Evolutionary conservation across 2,797 vertebrate genomes (phyloP).

Genomic region (Lepilemur septentrionalis): DNA sequence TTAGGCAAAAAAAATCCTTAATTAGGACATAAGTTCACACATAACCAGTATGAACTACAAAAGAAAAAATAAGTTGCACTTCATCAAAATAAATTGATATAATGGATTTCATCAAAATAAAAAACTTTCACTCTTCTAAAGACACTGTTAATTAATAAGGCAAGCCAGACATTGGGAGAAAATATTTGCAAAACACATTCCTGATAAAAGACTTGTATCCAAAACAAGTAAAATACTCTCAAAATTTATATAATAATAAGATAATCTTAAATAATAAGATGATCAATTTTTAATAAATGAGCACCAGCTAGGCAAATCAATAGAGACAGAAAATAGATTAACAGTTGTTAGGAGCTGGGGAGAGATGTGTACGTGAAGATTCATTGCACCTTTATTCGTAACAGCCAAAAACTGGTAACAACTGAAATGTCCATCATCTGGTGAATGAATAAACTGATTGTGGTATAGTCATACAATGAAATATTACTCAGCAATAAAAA

Average conservation of each 20-base stretch:
- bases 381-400: neutral
- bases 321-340: neutral
- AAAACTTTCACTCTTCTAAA: neutral
- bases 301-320: neutral
- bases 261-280: neutral
- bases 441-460: neutral
- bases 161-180: neutral
- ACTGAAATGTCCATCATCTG: neutral
- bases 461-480: neutral
- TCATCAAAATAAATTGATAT: conserved; percentile 1
- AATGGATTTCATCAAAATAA: conserved; percentile 7
- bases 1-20: conserved; percentile 10
- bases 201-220: neutral
- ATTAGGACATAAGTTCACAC: too few relatives aligned
- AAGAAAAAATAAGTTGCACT: neutral
- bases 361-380: neutral
- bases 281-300: neutral
- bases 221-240: neutral
- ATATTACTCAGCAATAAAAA: conserved; percentile 25
- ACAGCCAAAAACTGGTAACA: neutral
- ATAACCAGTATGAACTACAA: neutral
- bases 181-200: neutral
- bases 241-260: neutral
- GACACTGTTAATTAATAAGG: neutral
- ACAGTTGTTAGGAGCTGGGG: neutral